These are phyloP conservation scores for Zaprionus taronus DNA, from an alignment of 1,140 invertebrate genomes.

Conservation along the genomic window DNA sequence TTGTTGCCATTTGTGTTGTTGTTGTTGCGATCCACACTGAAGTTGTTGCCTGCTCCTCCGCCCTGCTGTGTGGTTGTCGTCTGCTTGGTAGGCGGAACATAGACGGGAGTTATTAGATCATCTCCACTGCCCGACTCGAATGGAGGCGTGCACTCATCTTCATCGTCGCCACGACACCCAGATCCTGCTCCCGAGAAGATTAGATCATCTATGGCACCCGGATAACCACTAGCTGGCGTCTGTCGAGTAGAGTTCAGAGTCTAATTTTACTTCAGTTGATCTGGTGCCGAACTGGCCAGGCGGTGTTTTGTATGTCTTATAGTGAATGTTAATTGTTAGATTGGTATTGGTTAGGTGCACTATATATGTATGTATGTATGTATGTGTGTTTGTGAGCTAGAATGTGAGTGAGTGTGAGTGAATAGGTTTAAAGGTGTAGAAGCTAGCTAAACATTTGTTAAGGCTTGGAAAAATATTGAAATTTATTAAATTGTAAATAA, in stretches of 20 bases:
- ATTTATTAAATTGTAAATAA: not conserved
- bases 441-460: not conserved
- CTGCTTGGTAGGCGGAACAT: constrained; percentile 92
- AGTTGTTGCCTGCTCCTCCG: constrained; percentile 41
- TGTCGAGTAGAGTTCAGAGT: constrained; percentile 85
- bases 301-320: constrained; percentile 57
- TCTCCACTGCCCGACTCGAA: constrained; percentile 93
- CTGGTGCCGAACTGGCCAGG: constrained; percentile 62
- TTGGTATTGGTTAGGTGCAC: constrained; percentile 61
- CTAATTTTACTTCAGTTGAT: constrained; percentile 81
- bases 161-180: constrained; percentile 93
- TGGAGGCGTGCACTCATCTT: constrained; percentile 93
- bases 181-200: constrained; percentile 95
- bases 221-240: constrained; percentile 93
- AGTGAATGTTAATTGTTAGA: constrained; percentile 51
- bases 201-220: constrained; percentile 92
- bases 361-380: constrained; percentile 21
- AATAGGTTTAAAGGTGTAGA: not conserved
- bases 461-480: not conserved
- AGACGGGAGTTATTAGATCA: constrained; percentile 96
- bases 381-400: constrained; percentile 12
- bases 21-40: constrained; percentile 52
- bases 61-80: constrained; percentile 86
- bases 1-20: constrained; percentile 36
- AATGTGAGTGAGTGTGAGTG: constrained; percentile 10